Evolutionary conservation across 1,140 invertebrate genomes (phyloP).

Genomic region (Listronotus bonariensis): DNA sequence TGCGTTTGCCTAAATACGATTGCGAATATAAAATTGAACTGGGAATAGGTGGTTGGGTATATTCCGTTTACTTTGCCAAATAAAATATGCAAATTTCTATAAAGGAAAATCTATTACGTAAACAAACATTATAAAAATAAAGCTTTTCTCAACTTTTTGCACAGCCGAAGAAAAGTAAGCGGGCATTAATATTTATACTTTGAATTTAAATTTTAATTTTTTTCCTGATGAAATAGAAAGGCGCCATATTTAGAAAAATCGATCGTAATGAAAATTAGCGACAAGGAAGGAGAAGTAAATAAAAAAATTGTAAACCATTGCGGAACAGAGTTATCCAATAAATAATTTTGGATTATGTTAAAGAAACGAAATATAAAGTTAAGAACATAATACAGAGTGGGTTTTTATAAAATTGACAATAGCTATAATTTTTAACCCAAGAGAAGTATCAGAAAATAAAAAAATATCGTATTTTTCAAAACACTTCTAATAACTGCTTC

Average conservation of each 20-base stretch:
- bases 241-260: slow-evolving; percentile 7
- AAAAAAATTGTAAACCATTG: background rate
- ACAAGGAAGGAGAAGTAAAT: slow-evolving; percentile 8
- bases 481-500: no score
- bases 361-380: no score
- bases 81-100: slow-evolving; percentile 27
- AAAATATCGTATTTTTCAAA: no score
- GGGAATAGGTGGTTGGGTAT: background rate
- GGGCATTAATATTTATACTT: slow-evolving; percentile 27
- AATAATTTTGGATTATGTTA: no score
- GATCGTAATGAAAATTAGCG: slow-evolving; percentile 16
- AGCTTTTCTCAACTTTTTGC: slow-evolving; percentile 16
- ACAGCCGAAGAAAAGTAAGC: slow-evolving; percentile 21
- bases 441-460: no score
- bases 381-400: no score
- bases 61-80: slow-evolving; percentile 13
- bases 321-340: no score
- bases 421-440: no score
- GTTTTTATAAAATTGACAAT: no score
- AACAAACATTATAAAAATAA: slow-evolving; percentile 27
- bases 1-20: background rate
- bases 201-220: slow-evolving; percentile 23
- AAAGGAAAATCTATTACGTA: slow-evolving; percentile 26
- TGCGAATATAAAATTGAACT: slow-evolving; percentile 6
- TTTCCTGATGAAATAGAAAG: slow-evolving; percentile 9